Evolutionary conservation across 2,113 vertebrate species (phyloP), one percentile per base, ranked within the genome.

Genomic region (Leiothrix lutea): DNA sequence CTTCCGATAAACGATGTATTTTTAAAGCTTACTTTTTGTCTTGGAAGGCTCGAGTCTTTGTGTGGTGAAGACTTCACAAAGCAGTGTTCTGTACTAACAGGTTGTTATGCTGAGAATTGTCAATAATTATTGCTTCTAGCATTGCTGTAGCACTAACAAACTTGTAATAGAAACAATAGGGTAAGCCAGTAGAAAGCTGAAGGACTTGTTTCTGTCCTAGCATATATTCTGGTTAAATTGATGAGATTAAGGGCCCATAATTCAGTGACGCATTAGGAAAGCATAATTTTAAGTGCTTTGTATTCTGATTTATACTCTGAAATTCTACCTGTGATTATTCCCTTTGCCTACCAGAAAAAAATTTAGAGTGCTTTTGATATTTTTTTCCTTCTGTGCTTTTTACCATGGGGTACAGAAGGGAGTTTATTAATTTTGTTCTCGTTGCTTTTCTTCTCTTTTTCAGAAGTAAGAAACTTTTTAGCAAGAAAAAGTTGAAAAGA

Each of bases 401-500:
- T 67, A 18, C 29, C 3, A 2, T 70, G 38, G 9, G 3, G 1
- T 62, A 26, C 0, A 0, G 69, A 47, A 75, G 14, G 29, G 17
- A 42, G 18, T 69, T 53, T 11, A 54, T 33, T 86, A 67, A 7
- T 29, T 64, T 53, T 95, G 8, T 90, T 79, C 45, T 96, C 62
- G 74, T 72, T 29, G 21, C 19, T 78, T 77, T 97, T 86, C 28
- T 66, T 51, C 36, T 38, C 36, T 92, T 90, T 92, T 99, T 96
- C 97, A 99, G 99, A 97, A 99, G 98, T 95, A 99, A 99, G 98
- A 99, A 99, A 98, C 98, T 99, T 95, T 98, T 99, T 97, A 99
- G 98, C 98, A 99, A 99, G 98, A 99, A 99, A 98, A 99, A 99
- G 92, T 98, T 99, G 93, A 99, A 99, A 98, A 98, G 99, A 93